Evolutionary conservation across 2,888 invertebrate species (phyloP).

Genomic region (Limnephilus lunatus): DNA sequence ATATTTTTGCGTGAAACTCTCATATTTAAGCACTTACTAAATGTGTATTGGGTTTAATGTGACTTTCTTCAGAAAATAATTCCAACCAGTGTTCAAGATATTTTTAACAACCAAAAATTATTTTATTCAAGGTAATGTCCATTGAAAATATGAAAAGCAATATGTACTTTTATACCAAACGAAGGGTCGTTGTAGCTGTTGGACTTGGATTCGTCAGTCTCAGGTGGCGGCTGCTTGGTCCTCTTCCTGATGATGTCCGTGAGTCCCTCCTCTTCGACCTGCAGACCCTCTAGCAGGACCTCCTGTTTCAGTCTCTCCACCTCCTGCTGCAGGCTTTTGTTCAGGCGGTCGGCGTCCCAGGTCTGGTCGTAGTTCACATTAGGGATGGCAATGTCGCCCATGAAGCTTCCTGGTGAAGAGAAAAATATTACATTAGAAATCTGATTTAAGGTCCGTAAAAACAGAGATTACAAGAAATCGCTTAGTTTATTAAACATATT

Average conservation of each 20-base stretch:
- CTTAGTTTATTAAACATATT: too few relatives aligned
- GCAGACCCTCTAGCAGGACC: slow-evolving; percentile 87
- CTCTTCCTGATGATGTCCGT: slow-evolving; percentile 85
- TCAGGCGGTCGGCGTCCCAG: slow-evolving; percentile 77
- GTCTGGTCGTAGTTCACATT: slow-evolving; percentile 75
- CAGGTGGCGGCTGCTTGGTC: slow-evolving; percentile 80
- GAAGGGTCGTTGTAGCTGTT: slow-evolving; percentile 76
- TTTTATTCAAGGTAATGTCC: background rate
- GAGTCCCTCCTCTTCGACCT: slow-evolving; percentile 90
- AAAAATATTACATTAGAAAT: slow-evolving; percentile 13
- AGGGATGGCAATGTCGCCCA: slow-evolving; percentile 91
- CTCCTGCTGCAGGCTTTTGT: slow-evolving; percentile 85
- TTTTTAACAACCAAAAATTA: too few relatives aligned
- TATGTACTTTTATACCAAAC: slow-evolving; percentile 73
- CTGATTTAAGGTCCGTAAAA: too few relatives aligned
- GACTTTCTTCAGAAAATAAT: too few relatives aligned
- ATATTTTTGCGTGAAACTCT: too few relatives aligned
- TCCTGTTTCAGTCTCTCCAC: slow-evolving; percentile 90
- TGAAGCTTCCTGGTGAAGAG: slow-evolving; percentile 83
- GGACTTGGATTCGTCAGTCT: slow-evolving; percentile 75
- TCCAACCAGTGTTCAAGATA: too few relatives aligned
- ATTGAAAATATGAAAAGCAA: background rate
- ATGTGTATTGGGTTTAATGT: too few relatives aligned
- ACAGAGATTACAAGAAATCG: too few relatives aligned
- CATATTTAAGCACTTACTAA: too few relatives aligned